Conservation (phyloP, 2,113 vertebrate genomes). For the Pogonocichla stellata region DNA sequence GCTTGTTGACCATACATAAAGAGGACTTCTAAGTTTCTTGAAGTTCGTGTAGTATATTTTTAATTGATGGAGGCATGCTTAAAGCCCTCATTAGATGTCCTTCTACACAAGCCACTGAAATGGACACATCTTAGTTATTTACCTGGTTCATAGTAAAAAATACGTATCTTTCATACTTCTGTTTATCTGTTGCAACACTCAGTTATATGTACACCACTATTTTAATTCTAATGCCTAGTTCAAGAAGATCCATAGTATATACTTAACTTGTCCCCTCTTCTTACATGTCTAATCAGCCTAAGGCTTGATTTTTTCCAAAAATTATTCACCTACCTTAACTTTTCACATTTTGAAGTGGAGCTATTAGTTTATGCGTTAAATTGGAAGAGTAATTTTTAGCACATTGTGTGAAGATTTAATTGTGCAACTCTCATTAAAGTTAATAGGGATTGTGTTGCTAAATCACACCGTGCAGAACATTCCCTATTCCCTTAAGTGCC, state of each 20-base stretch:
- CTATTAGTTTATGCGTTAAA: background rate
- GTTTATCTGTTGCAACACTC: background rate
- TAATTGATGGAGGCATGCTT: background rate
- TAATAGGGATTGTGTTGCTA: constrained; percentile 32
- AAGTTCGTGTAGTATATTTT: background rate
- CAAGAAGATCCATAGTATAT: background rate
- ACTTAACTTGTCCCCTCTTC: background rate
- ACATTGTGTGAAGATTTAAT: background rate
- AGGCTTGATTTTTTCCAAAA: background rate
- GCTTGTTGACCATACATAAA: background rate
- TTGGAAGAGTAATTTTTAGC: background rate
- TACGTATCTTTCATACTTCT: background rate
- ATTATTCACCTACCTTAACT: background rate
- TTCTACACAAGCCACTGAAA: background rate
- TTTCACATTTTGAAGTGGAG: background rate
- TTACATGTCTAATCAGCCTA: background rate
- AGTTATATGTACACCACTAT: background rate
- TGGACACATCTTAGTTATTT: background rate
- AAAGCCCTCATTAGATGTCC: background rate
- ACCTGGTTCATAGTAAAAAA: background rate
- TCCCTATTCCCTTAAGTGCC: constrained; percentile 22
- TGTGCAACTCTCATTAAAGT: constrained; percentile 23
- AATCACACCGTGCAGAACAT: background rate
- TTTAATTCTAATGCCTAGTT: background rate
- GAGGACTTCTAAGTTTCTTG: background rate